These are phyloP conservation scores for Glyphotaelius pellucidus DNA, from an alignment of 2,888 invertebrate species.

Conservation along the genomic window DNA sequence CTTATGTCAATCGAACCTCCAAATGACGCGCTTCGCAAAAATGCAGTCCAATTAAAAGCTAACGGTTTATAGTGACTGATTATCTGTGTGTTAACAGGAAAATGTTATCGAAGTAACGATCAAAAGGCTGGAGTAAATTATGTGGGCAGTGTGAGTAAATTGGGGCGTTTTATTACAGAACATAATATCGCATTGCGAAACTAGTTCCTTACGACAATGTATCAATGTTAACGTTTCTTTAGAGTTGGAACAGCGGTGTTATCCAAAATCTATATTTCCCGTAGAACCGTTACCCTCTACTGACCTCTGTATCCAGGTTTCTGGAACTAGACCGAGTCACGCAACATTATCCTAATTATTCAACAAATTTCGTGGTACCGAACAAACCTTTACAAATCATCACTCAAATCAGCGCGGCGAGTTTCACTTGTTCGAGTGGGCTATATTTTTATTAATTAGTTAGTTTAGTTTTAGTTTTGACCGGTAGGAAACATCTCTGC, in stretches of 20 bases:
- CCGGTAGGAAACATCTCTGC: background rate
- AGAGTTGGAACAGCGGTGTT: background rate
- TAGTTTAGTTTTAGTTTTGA: background rate
- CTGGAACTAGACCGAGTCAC: constrained; percentile 27
- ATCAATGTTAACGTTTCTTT: constrained; percentile 12
- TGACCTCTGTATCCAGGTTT: constrained; percentile 35
- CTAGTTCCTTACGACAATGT: background rate
- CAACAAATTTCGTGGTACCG: background rate
- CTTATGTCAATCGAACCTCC: background rate
- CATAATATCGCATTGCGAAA: constrained; percentile 21
- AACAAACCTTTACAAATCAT: background rate
- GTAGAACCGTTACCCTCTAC: background rate
- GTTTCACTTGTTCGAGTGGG: background rate
- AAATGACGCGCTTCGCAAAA: background rate
- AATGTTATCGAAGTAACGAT: background rate
- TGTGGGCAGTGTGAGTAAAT: background rate
- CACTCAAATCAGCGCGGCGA: background rate
- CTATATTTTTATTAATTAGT: background rate
- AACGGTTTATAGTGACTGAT: background rate
- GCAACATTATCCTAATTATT: background rate
- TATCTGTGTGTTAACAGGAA: background rate
- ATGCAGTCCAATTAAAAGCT: background rate
- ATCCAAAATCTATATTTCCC: constrained; percentile 26
- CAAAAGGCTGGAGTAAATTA: background rate
- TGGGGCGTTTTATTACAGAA: background rate